These are phyloP conservation scores for Chaetodon trifascialis DNA, from an alignment of 2,113 vertebrate species.

Conservation along the genomic window DNA sequence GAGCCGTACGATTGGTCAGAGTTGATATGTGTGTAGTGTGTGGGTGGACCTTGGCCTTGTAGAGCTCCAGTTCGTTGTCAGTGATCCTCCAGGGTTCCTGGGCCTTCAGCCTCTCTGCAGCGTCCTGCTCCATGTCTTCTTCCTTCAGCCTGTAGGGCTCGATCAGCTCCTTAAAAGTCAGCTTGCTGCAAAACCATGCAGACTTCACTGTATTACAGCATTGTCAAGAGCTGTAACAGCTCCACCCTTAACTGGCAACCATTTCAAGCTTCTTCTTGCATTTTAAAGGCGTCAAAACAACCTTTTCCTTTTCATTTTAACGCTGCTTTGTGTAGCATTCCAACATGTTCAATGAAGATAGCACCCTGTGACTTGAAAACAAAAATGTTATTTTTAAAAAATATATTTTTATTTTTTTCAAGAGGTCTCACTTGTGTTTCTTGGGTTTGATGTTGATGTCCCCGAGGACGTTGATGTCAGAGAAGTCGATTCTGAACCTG, in stretches of 20 bases:
- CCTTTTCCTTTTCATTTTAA: not conserved
- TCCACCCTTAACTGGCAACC: not conserved
- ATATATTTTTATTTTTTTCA: too few species aligned
- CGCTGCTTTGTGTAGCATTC: not conserved
- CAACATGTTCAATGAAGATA: not conserved
- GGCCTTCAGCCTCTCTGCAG: conserved; percentile 94
- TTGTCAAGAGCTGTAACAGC: too few species aligned
- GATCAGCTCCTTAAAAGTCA: conserved; percentile 94
- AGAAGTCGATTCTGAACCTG: conserved; percentile 98
- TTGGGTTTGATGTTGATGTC: conserved; percentile 99
- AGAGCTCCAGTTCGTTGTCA: conserved; percentile 96
- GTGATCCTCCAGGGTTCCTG: conserved; percentile 98
- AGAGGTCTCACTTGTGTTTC: conserved; percentile 91
- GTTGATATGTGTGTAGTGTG: rapidly evolving
- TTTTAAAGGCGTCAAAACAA: not conserved
- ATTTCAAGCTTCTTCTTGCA: not conserved
- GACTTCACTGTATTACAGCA: not conserved
- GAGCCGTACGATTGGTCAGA: not conserved
- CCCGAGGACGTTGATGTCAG: conserved; percentile 95
- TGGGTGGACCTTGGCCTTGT: conserved; percentile 91
- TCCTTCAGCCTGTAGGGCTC: conserved; percentile 96
- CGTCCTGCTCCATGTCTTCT: conserved; percentile 97
- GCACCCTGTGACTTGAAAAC: too few species aligned
- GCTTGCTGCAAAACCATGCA: conserved; percentile 82
- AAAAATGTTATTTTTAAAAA: too few species aligned